Evolutionary conservation across 1,140 invertebrate genomes (phyloP).

Genomic region (Antheraea mylitta): DNA sequence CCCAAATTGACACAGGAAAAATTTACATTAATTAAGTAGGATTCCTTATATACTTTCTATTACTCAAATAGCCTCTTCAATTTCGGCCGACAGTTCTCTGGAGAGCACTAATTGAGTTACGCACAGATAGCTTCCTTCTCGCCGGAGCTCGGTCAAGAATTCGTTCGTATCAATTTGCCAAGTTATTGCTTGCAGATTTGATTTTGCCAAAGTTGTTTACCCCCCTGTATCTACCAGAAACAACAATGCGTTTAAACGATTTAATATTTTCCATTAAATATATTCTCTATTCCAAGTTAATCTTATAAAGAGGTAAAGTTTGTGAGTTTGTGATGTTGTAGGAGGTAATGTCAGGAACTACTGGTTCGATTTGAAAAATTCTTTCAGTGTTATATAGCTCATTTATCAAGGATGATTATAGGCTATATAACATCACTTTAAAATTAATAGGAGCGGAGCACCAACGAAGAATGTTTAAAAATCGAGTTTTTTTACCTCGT

Average conservation of each 20-base stretch:
- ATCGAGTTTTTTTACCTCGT: no score
- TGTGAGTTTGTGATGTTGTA: no score
- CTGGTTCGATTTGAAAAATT: no score
- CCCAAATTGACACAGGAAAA: neutral
- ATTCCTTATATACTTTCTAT: constrained; percentile 4
- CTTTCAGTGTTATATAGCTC: no score
- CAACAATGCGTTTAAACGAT: neutral
- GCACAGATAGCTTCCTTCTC: constrained; percentile 3
- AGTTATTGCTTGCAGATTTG: constrained; percentile 10
- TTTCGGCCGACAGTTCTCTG: neutral
- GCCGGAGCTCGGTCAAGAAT: neutral
- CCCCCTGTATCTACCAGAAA: neutral
- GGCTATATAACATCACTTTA: no score
- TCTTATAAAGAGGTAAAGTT: no score
- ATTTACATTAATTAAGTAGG: constrained; percentile 6
- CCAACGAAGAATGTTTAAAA: no score
- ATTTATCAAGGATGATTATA: no score
- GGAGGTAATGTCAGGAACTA: no score
- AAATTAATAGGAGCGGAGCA: no score
- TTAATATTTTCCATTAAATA: no score
- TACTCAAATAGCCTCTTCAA: constrained; percentile 5
- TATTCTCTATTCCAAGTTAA: neutral
- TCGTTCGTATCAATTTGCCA: constrained; percentile 15
- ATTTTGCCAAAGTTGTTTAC: neutral
- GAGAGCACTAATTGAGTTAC: constrained; percentile 12